Conservation (phyloP, 2,797 vertebrate species). For the Trematomus bernacchii region DNA sequence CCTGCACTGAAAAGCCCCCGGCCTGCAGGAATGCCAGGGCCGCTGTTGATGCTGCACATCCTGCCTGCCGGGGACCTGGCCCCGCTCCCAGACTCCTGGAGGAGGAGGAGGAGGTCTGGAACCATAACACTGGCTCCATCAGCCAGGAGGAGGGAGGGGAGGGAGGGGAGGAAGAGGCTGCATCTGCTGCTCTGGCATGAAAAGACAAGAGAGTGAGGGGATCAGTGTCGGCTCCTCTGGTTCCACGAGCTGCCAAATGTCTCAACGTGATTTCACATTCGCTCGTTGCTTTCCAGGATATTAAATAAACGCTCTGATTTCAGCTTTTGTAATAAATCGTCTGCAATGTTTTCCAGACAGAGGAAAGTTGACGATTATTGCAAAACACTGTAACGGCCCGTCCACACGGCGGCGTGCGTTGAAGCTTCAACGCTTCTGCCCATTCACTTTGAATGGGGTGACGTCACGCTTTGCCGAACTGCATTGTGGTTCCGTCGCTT, state of each 20-base stretch:
- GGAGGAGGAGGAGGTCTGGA: not conserved
- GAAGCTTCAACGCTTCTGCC: too few species aligned
- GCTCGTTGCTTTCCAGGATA: not conserved
- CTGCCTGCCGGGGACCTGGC: slow-evolving; percentile 59
- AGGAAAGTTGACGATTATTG: not conserved
- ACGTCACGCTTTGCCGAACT: too few species aligned
- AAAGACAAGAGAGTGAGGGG: not conserved
- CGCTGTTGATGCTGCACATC: slow-evolving; percentile 59
- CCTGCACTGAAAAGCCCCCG: slow-evolving; percentile 32
- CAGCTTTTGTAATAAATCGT: not conserved
- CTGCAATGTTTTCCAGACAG: not conserved
- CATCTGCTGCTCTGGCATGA: slow-evolving; percentile 55
- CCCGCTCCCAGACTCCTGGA: slow-evolving; percentile 34
- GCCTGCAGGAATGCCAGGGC: slow-evolving; percentile 45
- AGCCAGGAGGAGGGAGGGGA: slow-evolving; percentile 9
- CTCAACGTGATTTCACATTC: not conserved
- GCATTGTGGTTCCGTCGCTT: too few species aligned
- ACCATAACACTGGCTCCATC: slow-evolving; percentile 24
- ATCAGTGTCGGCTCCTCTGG: not conserved
- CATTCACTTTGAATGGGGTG: too few species aligned
- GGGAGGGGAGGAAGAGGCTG: slow-evolving; percentile 37
- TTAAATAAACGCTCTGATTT: not conserved
- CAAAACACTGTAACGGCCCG: not conserved
- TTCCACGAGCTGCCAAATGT: slow-evolving; percentile 9
- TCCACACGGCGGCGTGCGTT: too few species aligned